These are phyloP conservation scores for Achlya flavicornis DNA, from an alignment of 2,888 invertebrate species.

Conservation along the genomic window DNA sequence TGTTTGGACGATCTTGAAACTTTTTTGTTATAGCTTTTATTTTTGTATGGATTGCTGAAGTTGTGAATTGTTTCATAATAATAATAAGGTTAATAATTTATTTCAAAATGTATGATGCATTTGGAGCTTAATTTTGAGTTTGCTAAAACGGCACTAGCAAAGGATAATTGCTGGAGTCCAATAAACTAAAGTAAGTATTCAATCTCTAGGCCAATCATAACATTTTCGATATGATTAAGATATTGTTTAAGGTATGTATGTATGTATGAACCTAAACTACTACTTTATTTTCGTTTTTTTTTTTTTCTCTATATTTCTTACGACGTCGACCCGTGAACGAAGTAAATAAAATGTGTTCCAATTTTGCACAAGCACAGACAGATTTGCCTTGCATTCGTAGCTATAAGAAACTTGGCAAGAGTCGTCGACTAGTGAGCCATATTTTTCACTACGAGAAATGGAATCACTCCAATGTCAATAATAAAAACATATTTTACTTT, in stretches of 20 bases:
- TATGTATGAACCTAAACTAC: too few relatives aligned
- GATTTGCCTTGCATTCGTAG: slow-evolving; percentile 50
- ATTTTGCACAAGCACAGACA: slow-evolving; percentile 56
- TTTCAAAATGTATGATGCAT: too few relatives aligned
- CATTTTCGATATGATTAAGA: too few relatives aligned
- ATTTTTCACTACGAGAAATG: slow-evolving; percentile 52
- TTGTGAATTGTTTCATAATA: too few relatives aligned
- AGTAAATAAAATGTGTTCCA: slow-evolving; percentile 59
- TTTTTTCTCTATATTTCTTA: slow-evolving; percentile 10
- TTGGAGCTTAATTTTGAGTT: too few relatives aligned
- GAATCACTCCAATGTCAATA: slow-evolving; percentile 43
- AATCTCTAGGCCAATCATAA: too few relatives aligned
- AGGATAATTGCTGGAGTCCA: too few relatives aligned
- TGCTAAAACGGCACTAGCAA: too few relatives aligned
- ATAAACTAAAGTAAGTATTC: too few relatives aligned
- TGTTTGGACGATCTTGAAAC: slow-evolving; percentile 17
- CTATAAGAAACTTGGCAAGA: slow-evolving; percentile 55
- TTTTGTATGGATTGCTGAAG: background rate
- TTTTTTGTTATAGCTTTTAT: background rate
- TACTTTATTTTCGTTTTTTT: background rate
- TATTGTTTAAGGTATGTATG: too few relatives aligned
- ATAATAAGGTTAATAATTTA: too few relatives aligned
- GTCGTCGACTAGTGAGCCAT: slow-evolving; percentile 41
- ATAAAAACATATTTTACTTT: background rate
- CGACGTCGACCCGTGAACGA: slow-evolving; percentile 13